Evolutionary conservation across 2,888 invertebrate genomes (phyloP).

Genomic region (Melitaea athalia): DNA sequence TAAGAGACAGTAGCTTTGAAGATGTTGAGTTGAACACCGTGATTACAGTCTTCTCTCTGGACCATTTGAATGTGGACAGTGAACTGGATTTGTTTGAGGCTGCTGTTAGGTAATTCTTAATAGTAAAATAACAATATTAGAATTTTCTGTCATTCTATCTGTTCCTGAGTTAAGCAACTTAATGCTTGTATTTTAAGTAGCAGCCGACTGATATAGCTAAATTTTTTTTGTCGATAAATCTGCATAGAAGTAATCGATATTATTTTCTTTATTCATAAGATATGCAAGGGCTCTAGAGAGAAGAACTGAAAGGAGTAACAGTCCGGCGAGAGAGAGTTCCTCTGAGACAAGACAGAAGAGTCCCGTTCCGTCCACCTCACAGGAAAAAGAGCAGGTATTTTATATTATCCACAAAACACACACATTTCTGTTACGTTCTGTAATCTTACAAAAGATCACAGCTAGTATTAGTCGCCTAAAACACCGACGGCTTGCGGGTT

Average conservation of each 20-base stretch:
- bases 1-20: slow-evolving; percentile 88
- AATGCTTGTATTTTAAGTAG: too few species aligned
- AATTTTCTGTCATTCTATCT: too few species aligned
- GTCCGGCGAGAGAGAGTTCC: slow-evolving; percentile 56
- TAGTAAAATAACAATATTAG: too few species aligned
- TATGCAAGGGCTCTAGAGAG: slow-evolving; percentile 70
- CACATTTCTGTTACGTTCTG: not conserved
- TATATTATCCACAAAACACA: not conserved
- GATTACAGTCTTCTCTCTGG: slow-evolving; percentile 88
- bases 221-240: too few species aligned
- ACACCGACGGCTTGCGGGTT: too few species aligned
- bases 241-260: not conserved
- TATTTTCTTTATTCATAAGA: slow-evolving; percentile 28
- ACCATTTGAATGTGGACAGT: slow-evolving; percentile 87
- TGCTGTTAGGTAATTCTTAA: slow-evolving; percentile 78
- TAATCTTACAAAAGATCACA: not conserved
- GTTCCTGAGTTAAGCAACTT: too few species aligned
- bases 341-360: slow-evolving; percentile 60
- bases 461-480: not conserved
- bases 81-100: slow-evolving; percentile 91
- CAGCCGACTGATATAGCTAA: too few species aligned
- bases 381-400: slow-evolving; percentile 50
- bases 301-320: slow-evolving; percentile 58
- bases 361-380: slow-evolving; percentile 69
- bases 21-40: slow-evolving; percentile 90